phyloP scores from a whole-genome alignment of 2,888 invertebrate genomes.

The Scaptomyza parva region DNA sequence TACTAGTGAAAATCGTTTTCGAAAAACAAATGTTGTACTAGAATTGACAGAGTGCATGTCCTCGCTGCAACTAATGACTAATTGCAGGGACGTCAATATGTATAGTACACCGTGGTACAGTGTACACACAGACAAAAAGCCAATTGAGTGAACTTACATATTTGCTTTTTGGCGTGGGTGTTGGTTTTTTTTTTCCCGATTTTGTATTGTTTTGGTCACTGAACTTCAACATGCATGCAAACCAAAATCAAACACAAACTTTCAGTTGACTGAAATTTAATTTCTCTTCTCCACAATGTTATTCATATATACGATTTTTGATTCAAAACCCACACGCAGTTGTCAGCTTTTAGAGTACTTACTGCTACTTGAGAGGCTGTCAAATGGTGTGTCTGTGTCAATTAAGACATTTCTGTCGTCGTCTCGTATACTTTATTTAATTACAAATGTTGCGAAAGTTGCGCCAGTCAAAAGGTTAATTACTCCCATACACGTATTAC shows the following conservation, averaged over 20 bases:
- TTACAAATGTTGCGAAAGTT: conserved; percentile 53
- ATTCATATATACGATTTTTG: neutral
- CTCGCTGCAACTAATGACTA: conserved; percentile 31
- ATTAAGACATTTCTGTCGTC: conserved; percentile 36
- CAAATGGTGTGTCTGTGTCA: conserved; percentile 32
- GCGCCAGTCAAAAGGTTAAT: conserved; percentile 65
- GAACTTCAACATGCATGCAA: conserved; percentile 25
- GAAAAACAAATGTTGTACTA: conserved; percentile 29
- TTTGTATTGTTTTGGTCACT: conserved; percentile 40
- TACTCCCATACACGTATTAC: conserved; percentile 50
- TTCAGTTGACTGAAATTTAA: conserved; percentile 22
- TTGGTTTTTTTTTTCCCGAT: conserved; percentile 1
- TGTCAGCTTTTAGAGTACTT: conserved; percentile 17
- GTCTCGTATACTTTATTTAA: conserved; percentile 57
- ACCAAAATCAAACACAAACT: conserved; percentile 11
- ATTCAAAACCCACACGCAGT: conserved; percentile 20
- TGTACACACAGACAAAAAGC: conserved; percentile 25
- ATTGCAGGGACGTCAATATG: conserved; percentile 51
- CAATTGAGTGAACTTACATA: conserved; percentile 45
- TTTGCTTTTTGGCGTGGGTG: conserved; percentile 25
- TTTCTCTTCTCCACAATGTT: conserved; percentile 6
- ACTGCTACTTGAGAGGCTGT: conserved; percentile 21
- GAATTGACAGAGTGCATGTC: conserved; percentile 41
- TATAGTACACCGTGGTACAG: neutral
- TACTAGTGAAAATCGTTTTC: conserved; percentile 25